These are phyloP conservation scores for Phenganax stokvisi DNA, from an alignment of 92 coral and sea anemone species.

Conservation along the genomic window DNA sequence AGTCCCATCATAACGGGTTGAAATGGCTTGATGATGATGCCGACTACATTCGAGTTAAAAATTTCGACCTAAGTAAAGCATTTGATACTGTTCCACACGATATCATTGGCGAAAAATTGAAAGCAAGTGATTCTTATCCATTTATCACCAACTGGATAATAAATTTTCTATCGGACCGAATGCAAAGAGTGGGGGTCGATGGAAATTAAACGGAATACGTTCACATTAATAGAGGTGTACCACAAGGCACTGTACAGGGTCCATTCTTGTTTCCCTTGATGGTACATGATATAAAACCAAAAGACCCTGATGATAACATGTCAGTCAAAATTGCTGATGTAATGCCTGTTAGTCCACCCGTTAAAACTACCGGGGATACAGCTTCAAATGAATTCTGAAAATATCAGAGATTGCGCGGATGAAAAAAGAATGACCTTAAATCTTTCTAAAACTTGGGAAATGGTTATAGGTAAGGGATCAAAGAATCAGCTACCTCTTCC, in stretches of 20 bases:
- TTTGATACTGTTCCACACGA: conserved; percentile 24
- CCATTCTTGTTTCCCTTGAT: background rate
- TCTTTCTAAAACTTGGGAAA: background rate
- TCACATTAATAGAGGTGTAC: background rate
- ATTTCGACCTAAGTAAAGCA: conserved; percentile 7
- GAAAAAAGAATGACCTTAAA: background rate
- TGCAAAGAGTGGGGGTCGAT: conserved; percentile 34
- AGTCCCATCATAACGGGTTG: no score
- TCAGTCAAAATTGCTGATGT: conserved; percentile 15
- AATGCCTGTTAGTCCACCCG: background rate
- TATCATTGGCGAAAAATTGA: conserved; percentile 15
- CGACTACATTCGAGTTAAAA: background rate
- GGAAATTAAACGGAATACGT: background rate
- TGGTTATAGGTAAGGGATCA: no score
- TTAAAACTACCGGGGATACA: background rate
- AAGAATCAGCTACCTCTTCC: no score
- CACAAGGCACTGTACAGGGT: background rate
- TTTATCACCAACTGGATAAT: conserved; percentile 34
- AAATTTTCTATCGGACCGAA: conserved; percentile 18
- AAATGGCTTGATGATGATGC: no score
- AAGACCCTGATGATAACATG: background rate
- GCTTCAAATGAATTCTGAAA: background rate
- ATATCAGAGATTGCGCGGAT: background rate
- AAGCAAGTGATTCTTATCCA: conserved; percentile 8
- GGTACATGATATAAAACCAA: conserved; percentile 9